phyloP scores from a whole-genome alignment of 2,797 vertebrate species.

The Molothrus ater region DNA sequence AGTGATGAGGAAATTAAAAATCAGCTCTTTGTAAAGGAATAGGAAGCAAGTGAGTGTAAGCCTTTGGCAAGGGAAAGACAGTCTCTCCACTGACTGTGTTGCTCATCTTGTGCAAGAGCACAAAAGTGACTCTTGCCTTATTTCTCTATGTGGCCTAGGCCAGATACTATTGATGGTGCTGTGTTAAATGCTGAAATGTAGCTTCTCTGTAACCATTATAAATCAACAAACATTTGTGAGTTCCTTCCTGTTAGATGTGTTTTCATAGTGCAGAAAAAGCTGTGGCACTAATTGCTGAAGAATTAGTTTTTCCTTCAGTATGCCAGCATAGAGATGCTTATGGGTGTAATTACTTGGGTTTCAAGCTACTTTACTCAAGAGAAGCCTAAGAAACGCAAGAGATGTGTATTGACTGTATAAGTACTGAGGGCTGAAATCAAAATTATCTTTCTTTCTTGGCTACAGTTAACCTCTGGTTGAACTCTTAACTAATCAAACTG shows the following conservation, averaged over 20 bases:
- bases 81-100: background rate
- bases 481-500: background rate
- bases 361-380: background rate
- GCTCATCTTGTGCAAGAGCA: background rate
- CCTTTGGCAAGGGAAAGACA: background rate
- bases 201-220: background rate
- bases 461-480: conserved; percentile 33
- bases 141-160: background rate
- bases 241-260: background rate
- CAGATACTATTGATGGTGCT: background rate
- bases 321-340: background rate
- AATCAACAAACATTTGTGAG: background rate
- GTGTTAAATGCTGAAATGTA: background rate
- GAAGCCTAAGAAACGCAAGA: background rate
- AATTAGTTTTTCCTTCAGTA: background rate
- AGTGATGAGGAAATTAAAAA: background rate
- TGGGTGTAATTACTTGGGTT: background rate
- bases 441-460: background rate
- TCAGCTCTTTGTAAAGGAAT: background rate
- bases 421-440: background rate
- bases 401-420: background rate
- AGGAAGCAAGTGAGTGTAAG: background rate
- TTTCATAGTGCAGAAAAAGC: background rate
- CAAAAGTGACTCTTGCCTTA: background rate
- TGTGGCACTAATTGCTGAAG: background rate